Percentiles rank a stretch among this genome's conserved stretches.
These are phyloP conservation scores for Falco concolor DNA, from an alignment of 2,797 vertebrate genomes.

Conservation along the genomic window DNA sequence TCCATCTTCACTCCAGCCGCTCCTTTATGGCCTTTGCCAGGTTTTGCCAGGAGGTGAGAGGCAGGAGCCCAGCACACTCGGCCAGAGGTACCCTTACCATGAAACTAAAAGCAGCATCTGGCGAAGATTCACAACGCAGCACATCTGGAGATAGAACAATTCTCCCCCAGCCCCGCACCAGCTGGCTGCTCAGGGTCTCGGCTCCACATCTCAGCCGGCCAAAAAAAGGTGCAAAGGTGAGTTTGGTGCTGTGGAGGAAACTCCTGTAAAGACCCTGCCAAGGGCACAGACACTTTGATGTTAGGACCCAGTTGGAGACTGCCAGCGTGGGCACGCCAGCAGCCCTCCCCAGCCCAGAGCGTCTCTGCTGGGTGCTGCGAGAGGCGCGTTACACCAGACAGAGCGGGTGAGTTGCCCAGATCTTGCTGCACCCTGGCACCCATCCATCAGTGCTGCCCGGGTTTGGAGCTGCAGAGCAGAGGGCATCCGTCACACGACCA, in stretches of 20 bases:
- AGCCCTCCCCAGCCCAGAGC: not conserved
- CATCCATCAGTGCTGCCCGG: not conserved
- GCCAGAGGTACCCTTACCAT: not conserved
- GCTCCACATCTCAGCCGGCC: rapidly evolving
- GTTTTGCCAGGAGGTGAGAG: too few species aligned
- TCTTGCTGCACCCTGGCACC: not conserved
- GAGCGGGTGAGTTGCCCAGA: rapidly evolving
- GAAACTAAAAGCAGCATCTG: not conserved
- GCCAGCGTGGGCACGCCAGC: rapidly evolving
- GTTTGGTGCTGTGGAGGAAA: not conserved
- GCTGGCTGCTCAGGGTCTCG: rapidly evolving
- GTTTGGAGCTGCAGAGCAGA: not conserved
- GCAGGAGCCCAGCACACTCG: rapidly evolving
- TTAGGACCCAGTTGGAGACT: not conserved
- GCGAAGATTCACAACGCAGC: rapidly evolving
- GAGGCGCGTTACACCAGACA: not conserved
- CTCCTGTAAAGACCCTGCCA: not conserved
- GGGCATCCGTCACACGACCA: rapidly evolving
- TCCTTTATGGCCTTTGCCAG: too few species aligned
- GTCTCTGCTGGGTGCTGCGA: rapidly evolving
- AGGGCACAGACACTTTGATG: not conserved
- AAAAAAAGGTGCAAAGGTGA: not conserved
- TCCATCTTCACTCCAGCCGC: not conserved
- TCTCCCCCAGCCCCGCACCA: not conserved
- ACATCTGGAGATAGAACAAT: not conserved